Conservation (phyloP, 2,113 vertebrate genomes). For the Hippocampus zosterae region DNA sequence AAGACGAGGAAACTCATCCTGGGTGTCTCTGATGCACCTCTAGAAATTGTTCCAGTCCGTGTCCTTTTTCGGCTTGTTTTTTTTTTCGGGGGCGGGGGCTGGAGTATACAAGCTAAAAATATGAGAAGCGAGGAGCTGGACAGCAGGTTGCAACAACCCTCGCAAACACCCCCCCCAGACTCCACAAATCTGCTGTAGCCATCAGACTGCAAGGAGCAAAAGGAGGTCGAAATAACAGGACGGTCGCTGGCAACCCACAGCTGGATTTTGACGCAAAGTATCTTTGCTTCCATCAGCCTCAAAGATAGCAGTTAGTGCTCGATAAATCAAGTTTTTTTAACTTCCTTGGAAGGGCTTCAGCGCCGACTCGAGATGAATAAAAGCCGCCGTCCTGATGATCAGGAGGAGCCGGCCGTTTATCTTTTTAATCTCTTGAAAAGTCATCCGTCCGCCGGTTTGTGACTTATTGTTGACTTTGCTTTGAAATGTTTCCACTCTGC, state of each 20-base stretch:
- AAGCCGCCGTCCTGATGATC: background rate
- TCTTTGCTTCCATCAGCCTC: conserved; percentile 1
- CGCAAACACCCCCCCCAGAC: background rate
- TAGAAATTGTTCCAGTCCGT: background rate
- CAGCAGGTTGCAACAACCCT: background rate
- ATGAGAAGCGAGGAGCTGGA: background rate
- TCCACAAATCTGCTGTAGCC: background rate
- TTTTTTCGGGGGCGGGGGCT: background rate
- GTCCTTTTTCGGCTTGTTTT: background rate
- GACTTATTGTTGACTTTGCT: conserved; percentile 7
- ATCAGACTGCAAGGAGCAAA: conserved; percentile 1
- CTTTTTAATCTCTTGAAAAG: background rate
- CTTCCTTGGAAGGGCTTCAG: conserved; percentile 1
- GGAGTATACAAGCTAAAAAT: conserved; percentile 2
- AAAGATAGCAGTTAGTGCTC: conserved; percentile 3
- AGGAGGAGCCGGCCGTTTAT: background rate
- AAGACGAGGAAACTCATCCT: conserved; percentile 14
- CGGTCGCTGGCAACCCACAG: conserved; percentile 9
- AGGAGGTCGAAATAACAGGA: conserved; percentile 2
- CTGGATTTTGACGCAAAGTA: conserved; percentile 7
- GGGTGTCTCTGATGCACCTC: conserved; percentile 14
- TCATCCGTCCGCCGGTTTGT: conserved; percentile 4
- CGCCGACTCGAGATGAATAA: background rate
- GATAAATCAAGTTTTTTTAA: conserved; percentile 20
- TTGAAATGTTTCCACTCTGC: conserved; percentile 10